Evolutionary conservation across 1,140 invertebrate species (phyloP).

Genomic region (Drosophila ogumai): DNA sequence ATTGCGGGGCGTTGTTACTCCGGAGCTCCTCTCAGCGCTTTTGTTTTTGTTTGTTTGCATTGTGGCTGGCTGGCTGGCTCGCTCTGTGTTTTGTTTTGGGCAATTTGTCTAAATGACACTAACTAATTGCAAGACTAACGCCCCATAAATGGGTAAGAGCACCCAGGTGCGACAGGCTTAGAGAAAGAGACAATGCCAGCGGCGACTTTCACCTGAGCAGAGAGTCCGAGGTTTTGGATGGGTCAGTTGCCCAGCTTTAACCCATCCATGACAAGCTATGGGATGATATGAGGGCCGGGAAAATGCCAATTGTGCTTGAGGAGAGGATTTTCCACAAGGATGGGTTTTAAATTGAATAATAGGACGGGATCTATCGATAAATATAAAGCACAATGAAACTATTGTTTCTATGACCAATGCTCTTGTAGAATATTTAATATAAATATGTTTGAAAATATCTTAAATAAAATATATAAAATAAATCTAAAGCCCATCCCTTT

Average conservation of each 20-base stretch:
- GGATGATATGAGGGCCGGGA: slow-evolving; percentile 1
- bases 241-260: slow-evolving; percentile 22
- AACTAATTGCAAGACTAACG: slow-evolving; percentile 80
- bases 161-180: slow-evolving; percentile 21
- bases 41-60: slow-evolving; percentile 42
- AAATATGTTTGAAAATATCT: not conserved
- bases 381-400: not conserved
- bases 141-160: slow-evolving; percentile 68
- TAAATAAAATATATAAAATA: not conserved
- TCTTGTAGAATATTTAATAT: not conserved
- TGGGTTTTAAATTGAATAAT: not conserved
- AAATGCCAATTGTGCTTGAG: slow-evolving; percentile 26
- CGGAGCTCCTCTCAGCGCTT: slow-evolving; percentile 38
- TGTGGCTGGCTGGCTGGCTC: slow-evolving; percentile 17
- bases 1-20: slow-evolving; percentile 68
- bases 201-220: slow-evolving; percentile 62
- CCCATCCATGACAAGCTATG: slow-evolving; percentile 23
- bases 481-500: not conserved
- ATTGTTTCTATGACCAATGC: too few relatives aligned
- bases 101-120: slow-evolving; percentile 82
- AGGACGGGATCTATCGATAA: not conserved
- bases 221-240: slow-evolving; percentile 19
- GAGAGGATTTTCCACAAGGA: not conserved
- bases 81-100: slow-evolving; percentile 54
- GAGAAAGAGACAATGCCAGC: slow-evolving; percentile 49